These are phyloP conservation scores for Agrypnus murinus DNA, from an alignment of 2,888 invertebrate species.

Conservation along the genomic window DNA sequence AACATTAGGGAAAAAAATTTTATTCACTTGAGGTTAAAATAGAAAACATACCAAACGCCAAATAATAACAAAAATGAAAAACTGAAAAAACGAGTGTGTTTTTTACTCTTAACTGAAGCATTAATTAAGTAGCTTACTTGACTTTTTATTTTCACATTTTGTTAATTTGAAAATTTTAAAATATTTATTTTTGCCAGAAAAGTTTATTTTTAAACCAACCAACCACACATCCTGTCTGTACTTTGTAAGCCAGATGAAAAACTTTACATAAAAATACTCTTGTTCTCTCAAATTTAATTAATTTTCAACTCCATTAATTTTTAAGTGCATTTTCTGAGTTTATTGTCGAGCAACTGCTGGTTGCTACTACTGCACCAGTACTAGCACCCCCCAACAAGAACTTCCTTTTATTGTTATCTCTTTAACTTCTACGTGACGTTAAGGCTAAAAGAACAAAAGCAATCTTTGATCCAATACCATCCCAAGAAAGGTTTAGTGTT, in stretches of 20 bases:
- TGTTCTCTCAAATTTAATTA: constrained; percentile 19
- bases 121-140: too few species aligned
- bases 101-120: too few species aligned
- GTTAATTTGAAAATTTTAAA: too few species aligned
- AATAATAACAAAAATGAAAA: too few species aligned
- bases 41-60: too few species aligned
- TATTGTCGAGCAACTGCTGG: background rate
- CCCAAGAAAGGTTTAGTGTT: background rate
- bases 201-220: constrained; percentile 21
- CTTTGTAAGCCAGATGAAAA: background rate
- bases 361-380: background rate
- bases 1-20: too few species aligned
- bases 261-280: constrained; percentile 3
- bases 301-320: constrained; percentile 7
- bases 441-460: background rate
- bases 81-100: too few species aligned
- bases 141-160: too few species aligned
- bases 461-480: constrained; percentile 1
- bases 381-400: constrained; percentile 3
- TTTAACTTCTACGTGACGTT: background rate
- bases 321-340: constrained; percentile 19
- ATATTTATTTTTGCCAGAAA: too few species aligned
- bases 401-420: constrained; percentile 15
- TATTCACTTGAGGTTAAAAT: too few species aligned
- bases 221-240: constrained; percentile 14